These are phyloP conservation scores for Argopecten irradians DNA, from an alignment of 1,140 invertebrate species.

Conservation along the genomic window DNA sequence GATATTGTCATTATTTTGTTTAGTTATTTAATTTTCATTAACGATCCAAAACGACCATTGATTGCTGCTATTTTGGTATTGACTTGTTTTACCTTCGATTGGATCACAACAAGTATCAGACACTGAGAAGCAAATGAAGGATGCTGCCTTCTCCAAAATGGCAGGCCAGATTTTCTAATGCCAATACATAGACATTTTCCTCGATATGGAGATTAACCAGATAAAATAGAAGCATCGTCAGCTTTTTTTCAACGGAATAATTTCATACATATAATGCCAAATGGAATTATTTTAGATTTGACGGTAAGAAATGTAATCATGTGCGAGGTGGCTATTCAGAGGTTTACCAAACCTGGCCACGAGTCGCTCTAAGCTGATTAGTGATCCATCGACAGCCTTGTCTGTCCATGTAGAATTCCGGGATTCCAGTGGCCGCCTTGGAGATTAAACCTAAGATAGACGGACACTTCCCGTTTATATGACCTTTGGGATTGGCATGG, in stretches of 20 bases:
- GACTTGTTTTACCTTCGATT: no score
- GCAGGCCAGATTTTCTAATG: no score
- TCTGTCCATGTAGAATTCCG: not conserved
- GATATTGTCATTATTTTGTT: no score
- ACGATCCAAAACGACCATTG: no score
- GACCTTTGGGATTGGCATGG: not conserved
- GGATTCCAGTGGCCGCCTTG: not conserved
- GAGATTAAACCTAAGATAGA: not conserved
- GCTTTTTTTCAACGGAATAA: not conserved
- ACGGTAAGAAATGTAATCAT: not conserved
- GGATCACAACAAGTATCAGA: no score
- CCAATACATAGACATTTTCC: no score
- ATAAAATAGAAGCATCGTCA: no score
- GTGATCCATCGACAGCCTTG: not conserved
- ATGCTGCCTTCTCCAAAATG: no score
- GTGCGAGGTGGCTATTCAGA: not conserved
- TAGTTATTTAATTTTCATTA: no score
- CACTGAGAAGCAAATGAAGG: no score
- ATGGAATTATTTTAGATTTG: not conserved
- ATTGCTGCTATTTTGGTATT: no score
- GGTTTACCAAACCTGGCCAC: not conserved
- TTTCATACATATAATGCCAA: not conserved
- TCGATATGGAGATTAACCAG: no score
- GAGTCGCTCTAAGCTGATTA: not conserved
- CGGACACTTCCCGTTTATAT: not conserved